Base-by-base conservation (phyloP, 2,113 vertebrate genomes). In the Coreoperca whiteheadi region DNA sequence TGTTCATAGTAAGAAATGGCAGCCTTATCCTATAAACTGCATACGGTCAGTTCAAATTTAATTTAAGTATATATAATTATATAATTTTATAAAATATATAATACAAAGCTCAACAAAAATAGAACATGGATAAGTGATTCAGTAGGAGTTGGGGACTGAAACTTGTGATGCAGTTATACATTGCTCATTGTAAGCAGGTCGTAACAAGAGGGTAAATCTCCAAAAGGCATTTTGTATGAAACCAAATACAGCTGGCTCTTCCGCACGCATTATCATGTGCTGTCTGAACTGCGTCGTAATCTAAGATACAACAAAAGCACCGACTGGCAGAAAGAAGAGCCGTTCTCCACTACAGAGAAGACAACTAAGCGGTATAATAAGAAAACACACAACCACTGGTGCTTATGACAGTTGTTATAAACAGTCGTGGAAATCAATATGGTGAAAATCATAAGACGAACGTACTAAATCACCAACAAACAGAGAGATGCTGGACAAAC, bases 401-500 rank as follows among this genome's bases (percentile, higher is more conserved):
- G 90, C 84, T 88, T 57, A 82, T 90, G 94, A 94, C 88, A 92
- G 80, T 91, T 90, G 74, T 91, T 86, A 87, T 86, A 87, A 93
- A 94, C 83, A 89, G 84, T 91, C 65, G 82, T 88, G 89, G 77
- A 92, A 93, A 91, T 89, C 39, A 93, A 88, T 76, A 74, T 91
- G 91, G 86, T 78, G 78, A 77, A 93, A 96, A 94, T 93, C 72
- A 94, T 83, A 93, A 87, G 89, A 94, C 88, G 63, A 43, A 91
- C 94, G 91, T 93, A 93, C 94, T 90, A 93, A 94, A 84, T 95
- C 94, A 95, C 95, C 95, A 89, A 96, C 95, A 95, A 85, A 92
- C 95, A 97, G 95, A 95, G 90, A 95, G 95, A 93, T 96, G 96
- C 95, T 95, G 93, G 89, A 97, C 96, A 97, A 95, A 98, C 95